Evolutionary conservation across 2,797 vertebrate genomes (phyloP).

Genomic region (Enteromius viviparus): DNA sequence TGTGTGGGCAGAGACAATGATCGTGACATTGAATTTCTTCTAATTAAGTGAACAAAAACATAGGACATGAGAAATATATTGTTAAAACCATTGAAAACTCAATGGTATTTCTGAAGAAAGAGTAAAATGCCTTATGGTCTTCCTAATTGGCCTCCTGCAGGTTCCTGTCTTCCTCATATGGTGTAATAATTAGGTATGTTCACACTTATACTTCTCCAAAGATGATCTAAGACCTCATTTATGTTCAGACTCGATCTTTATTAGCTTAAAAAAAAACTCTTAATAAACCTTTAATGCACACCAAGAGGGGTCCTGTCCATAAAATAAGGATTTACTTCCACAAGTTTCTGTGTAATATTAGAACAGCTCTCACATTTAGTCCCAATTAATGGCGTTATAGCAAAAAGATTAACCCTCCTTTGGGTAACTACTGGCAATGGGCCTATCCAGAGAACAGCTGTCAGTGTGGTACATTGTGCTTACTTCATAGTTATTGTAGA

Average conservation of each 20-base stretch:
- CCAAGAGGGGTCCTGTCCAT: slow-evolving; percentile 28
- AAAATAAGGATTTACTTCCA: slow-evolving; percentile 29
- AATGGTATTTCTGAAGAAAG: slow-evolving; percentile 35
- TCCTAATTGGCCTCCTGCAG: slow-evolving; percentile 53
- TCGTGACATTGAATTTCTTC: background rate
- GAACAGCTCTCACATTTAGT: slow-evolving; percentile 2
- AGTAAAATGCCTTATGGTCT: background rate
- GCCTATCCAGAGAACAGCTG: slow-evolving; percentile 57
- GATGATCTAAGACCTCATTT: slow-evolving; percentile 47
- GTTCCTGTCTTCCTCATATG: slow-evolving; percentile 33
- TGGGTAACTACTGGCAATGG: slow-evolving; percentile 23
- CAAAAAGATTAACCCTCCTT: slow-evolving; percentile 24
- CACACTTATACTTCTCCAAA: slow-evolving; percentile 49
- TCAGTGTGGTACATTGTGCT: slow-evolving; percentile 28
- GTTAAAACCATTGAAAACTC: background rate
- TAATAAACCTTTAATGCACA: slow-evolving; percentile 46
- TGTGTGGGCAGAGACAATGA: background rate
- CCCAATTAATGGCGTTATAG: slow-evolving; percentile 28
- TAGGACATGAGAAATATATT: background rate
- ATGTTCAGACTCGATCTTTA: slow-evolving; percentile 32
- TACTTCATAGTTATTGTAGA: background rate
- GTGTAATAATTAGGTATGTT: slow-evolving; percentile 54
- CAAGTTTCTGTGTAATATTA: slow-evolving; percentile 21
- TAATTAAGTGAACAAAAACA: background rate
- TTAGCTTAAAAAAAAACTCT: slow-evolving; percentile 10